Evolutionary conservation across 2,797 vertebrate species (phyloP).

Genomic region (Ataeniobius toweri): DNA sequence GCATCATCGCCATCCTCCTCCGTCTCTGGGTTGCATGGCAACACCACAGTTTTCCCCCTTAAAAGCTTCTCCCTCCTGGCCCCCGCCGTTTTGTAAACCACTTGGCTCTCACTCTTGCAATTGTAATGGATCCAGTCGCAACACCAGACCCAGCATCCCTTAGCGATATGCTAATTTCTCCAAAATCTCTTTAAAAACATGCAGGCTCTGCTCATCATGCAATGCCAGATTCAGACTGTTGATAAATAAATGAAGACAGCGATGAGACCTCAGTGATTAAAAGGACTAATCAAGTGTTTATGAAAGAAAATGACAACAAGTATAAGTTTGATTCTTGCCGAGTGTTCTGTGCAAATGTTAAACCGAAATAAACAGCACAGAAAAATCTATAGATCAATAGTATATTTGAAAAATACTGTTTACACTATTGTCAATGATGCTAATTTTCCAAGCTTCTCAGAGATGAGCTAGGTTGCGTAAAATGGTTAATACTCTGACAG

Average conservation of each 20-base stretch:
- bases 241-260: conserved; percentile 5
- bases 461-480: background rate
- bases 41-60: conserved; percentile 73
- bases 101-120: conserved; percentile 64
- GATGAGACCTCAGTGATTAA: background rate
- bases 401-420: background rate
- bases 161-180: conserved; percentile 34
- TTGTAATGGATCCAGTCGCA: conserved; percentile 74
- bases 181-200: conserved; percentile 3
- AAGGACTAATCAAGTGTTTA: background rate
- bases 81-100: conserved; percentile 67
- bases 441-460: background rate
- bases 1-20: conserved; percentile 78
- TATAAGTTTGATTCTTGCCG: conserved; percentile 12
- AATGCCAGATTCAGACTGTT: background rate
- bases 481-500: background rate
- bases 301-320: conserved; percentile 9
- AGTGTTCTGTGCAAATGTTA: conserved; percentile 9
- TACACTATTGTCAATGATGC: background rate
- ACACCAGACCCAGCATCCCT: conserved; percentile 47
- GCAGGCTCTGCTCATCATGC: background rate
- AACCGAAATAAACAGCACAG: background rate
- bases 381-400: too few species aligned
- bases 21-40: conserved; percentile 77
- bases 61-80: conserved; percentile 53